These are phyloP conservation scores for Lacanobia oleracea DNA, from an alignment of 2,888 invertebrate genomes.

Conservation along the genomic window DNA sequence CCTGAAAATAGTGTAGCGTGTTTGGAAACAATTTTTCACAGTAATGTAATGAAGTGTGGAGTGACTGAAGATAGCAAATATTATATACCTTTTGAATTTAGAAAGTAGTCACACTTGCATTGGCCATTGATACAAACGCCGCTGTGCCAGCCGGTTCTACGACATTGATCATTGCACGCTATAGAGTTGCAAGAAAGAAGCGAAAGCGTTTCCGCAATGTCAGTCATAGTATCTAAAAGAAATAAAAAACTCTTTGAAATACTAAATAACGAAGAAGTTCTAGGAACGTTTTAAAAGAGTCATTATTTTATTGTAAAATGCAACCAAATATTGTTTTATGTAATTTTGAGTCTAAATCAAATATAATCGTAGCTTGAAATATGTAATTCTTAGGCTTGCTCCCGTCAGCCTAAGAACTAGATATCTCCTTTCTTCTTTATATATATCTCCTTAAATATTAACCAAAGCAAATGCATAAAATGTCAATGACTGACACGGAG, in stretches of 20 bases:
- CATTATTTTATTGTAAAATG: no score
- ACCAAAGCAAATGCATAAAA: no score
- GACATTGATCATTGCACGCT: slow-evolving; percentile 23
- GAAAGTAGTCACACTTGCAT: slow-evolving; percentile 42
- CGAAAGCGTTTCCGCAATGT: background rate
- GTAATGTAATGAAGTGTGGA: background rate
- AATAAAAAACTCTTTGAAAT: no score
- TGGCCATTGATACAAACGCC: slow-evolving; percentile 27
- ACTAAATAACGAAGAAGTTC: no score
- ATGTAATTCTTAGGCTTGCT: background rate
- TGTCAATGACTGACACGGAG: no score
- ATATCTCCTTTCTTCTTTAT: no score
- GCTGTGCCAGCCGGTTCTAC: slow-evolving; percentile 16
- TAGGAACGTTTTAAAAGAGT: no score
- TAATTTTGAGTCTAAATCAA: background rate
- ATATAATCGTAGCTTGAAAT: background rate
- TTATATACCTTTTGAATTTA: slow-evolving; percentile 19
- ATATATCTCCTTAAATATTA: no score
- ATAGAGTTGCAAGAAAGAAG: slow-evolving; percentile 10
- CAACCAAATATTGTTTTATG: background rate
- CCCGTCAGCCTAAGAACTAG: no score
- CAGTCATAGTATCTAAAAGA: background rate
- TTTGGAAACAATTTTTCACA: background rate
- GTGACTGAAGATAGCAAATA: background rate
- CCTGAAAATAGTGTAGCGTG: background rate